Conservation (phyloP, 1,140 invertebrate genomes). For the Agrypnia vestita region DNA sequence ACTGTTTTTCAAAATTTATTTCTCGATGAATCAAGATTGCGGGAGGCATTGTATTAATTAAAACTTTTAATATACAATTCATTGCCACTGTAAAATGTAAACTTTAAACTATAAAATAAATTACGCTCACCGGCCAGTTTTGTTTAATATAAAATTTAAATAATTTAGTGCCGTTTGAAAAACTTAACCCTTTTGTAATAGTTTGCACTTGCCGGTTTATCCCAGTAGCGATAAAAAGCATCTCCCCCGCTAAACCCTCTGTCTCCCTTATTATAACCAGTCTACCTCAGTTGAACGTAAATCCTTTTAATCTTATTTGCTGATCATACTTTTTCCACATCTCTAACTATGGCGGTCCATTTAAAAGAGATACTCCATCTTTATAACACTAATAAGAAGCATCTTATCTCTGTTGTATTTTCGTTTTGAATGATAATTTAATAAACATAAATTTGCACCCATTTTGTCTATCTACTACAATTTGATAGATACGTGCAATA, state of each 20-base stretch:
- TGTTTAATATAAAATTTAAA: too few species aligned
- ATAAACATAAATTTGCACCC: too few species aligned
- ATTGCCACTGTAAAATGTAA: too few species aligned
- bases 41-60: too few species aligned
- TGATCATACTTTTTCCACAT: conserved; percentile 8
- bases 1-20: too few species aligned
- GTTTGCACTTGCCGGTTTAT: conserved; percentile 11
- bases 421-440: background rate
- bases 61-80: too few species aligned
- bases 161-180: conserved; percentile 1
- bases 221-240: conserved; percentile 2
- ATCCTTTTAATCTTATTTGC: conserved; percentile 23
- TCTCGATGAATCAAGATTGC: too few species aligned
- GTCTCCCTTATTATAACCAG: conserved; percentile 18
- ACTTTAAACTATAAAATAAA: too few species aligned
- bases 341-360: conserved; percentile 12
- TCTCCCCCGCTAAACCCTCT: background rate
- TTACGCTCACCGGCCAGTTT: too few species aligned
- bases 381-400: background rate
- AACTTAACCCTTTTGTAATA: conserved; percentile 6
- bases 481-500: too few species aligned
- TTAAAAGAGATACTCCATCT: background rate
- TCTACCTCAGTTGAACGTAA: conserved; percentile 19
- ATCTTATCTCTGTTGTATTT: conserved; percentile 6
- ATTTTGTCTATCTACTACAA: too few species aligned